Percentiles rank a stretch among this genome's conserved stretches.
Evolutionary conservation across 2,113 vertebrate genomes (phyloP).

Genomic region (Lontra canadensis): DNA sequence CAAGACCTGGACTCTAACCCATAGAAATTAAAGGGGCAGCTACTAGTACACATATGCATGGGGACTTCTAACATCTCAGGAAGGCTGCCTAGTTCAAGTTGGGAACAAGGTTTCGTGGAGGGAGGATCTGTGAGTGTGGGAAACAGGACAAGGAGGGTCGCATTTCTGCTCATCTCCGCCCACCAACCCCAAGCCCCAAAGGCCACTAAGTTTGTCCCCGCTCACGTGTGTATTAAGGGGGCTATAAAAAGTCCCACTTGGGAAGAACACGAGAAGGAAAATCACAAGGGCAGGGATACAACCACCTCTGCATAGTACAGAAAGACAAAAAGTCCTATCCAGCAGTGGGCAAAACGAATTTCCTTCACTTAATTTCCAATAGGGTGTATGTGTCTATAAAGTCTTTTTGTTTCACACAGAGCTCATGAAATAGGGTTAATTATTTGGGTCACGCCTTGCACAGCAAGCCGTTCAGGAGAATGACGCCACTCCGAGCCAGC

Average conservation of each 20-base stretch:
- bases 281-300: background rate
- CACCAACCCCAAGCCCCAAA: background rate
- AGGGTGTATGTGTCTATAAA: background rate
- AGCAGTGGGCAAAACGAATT: background rate
- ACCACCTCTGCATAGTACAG: background rate
- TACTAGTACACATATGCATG: accelerated
- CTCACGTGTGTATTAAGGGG: background rate
- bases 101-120: background rate
- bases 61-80: too few relatives aligned
- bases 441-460: background rate
- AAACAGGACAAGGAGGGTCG: background rate
- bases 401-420: background rate
- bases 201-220: background rate
- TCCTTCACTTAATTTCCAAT: background rate
- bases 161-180: background rate
- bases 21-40: background rate
- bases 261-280: background rate
- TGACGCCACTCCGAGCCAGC: too few relatives aligned
- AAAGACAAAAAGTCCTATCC: background rate
- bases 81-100: background rate
- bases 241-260: background rate
- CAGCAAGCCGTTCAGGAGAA: background rate
- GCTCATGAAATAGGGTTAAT: background rate
- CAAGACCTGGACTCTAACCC: background rate
- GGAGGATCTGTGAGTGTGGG: background rate